Evolutionary conservation across 92 coral and sea anemone species (phyloP).

Genomic region (Bergia puertoricense): DNA sequence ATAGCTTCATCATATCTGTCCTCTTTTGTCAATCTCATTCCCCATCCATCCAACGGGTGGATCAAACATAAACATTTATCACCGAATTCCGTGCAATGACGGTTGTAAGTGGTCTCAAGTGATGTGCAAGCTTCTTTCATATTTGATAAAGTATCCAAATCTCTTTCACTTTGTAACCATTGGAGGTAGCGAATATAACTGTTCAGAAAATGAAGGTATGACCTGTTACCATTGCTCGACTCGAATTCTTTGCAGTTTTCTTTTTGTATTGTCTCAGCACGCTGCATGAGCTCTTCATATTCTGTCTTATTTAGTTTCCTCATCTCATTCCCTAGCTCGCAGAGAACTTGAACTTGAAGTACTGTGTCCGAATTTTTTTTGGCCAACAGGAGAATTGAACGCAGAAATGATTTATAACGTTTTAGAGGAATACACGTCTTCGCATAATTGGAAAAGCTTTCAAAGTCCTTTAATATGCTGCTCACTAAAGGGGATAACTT

Average conservation of each 20-base stretch:
- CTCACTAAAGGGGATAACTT: neutral
- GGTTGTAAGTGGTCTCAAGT: neutral
- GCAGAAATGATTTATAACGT: slow-evolving; percentile 5
- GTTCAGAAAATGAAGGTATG: slow-evolving; percentile 39
- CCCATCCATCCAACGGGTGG: neutral
- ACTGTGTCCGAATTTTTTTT: neutral
- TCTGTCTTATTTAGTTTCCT: slow-evolving; percentile 34
- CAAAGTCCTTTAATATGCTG: neutral
- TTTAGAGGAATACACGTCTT: slow-evolving; percentile 49
- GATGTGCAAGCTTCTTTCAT: neutral
- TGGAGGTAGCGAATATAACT: slow-evolving; percentile 28
- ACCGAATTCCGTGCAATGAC: neutral
- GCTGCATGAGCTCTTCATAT: slow-evolving; percentile 16
- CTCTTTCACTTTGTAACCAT: neutral
- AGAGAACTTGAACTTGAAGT: slow-evolving; percentile 31
- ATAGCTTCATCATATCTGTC: neutral
- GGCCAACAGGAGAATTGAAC: neutral
- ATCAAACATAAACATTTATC: neutral
- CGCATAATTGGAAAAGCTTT: neutral
- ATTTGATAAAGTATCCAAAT: neutral
- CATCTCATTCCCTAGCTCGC: slow-evolving; percentile 43
- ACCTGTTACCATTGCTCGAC: neutral
- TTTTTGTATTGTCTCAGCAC: neutral
- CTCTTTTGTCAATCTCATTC: neutral
- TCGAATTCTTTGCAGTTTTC: slow-evolving; percentile 1